Percentiles rank a stretch among this genome's conserved stretches.
Conservation (phyloP, 2,797 vertebrate species). For the Carcharodon carcharias region DNA sequence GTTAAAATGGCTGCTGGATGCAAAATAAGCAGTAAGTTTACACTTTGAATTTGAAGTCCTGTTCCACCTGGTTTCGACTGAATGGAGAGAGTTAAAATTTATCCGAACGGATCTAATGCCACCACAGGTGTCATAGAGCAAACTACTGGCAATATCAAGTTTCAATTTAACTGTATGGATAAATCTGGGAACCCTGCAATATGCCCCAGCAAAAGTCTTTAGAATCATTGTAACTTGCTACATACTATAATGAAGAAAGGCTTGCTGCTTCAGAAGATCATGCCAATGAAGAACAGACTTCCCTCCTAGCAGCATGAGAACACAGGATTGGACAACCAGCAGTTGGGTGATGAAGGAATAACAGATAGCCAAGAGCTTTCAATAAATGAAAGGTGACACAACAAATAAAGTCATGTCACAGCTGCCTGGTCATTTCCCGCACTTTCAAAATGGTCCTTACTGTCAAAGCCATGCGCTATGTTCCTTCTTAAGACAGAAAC, state of each 20-base stretch:
- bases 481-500: background rate
- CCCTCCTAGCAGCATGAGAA: background rate
- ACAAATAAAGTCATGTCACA: background rate
- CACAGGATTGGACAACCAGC: background rate
- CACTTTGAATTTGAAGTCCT: background rate
- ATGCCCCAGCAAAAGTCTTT: background rate
- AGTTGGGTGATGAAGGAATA: background rate
- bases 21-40: background rate
- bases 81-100: background rate
- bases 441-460: background rate
- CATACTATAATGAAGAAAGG: background rate
- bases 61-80: background rate
- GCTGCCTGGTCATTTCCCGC: background rate
- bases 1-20: background rate
- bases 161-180: background rate
- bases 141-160: background rate
- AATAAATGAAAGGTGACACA: background rate
- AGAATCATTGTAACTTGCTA: background rate
- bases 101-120: background rate
- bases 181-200: background rate
- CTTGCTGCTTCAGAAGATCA: background rate
- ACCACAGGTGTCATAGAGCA: background rate
- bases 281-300: background rate
- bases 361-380: background rate
- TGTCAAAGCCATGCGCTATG: background rate